phyloP scores from a whole-genome alignment of 2,888 invertebrate genomes.

The Tachina grossa region DNA sequence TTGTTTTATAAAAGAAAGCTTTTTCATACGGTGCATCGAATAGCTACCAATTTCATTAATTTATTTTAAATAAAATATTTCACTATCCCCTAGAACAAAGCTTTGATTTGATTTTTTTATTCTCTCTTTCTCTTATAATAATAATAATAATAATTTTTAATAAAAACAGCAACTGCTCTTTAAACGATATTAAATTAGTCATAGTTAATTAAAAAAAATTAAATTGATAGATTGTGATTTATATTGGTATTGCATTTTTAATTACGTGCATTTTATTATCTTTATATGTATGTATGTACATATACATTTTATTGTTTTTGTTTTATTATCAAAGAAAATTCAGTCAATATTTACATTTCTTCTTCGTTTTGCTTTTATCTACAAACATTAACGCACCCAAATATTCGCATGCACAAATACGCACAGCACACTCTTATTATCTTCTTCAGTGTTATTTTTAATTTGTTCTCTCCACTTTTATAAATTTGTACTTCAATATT shows the following conservation, averaged over 20 bases:
- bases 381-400: conserved; percentile 29
- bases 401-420: neutral
- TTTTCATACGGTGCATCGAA: too few species aligned
- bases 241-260: conserved; percentile 36
- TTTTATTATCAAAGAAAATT: conserved; percentile 37
- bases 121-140: neutral
- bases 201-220: conserved; percentile 13
- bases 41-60: too few species aligned
- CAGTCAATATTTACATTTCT: conserved; percentile 35
- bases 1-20: too few species aligned
- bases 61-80: too few species aligned
- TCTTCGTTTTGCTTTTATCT: conserved; percentile 41
- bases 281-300: neutral
- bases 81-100: neutral
- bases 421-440: conserved; percentile 10
- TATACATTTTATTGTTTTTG: conserved; percentile 34
- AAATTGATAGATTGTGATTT: conserved; percentile 38
- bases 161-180: neutral
- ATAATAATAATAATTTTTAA: neutral
- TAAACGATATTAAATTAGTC: conserved; percentile 37
- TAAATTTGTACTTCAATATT: conserved; percentile 49
- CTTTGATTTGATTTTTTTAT: too few species aligned
- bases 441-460: conserved; percentile 1
- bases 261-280: conserved; percentile 37
- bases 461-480: conserved; percentile 19